These are phyloP conservation scores for Lasioglossum calceatum DNA, from an alignment of 2,888 invertebrate genomes.

Conservation along the genomic window DNA sequence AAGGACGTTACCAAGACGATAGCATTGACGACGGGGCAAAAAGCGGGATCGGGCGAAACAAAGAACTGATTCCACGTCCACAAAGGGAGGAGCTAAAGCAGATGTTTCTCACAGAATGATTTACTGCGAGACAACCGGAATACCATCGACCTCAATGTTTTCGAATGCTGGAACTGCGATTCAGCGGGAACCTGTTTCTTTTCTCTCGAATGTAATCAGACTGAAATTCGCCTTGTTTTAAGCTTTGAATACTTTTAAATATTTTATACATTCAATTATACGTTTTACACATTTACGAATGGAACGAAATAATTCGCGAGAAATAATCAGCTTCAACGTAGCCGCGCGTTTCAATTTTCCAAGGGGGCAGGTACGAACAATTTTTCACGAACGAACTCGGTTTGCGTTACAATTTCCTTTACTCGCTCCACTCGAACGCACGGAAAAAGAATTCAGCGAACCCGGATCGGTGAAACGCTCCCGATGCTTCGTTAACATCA, in stretches of 20 bases:
- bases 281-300: no score
- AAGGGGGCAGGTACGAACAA: conserved; percentile 1
- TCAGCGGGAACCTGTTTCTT: background rate
- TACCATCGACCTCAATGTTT: background rate
- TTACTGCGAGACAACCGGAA: background rate
- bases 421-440: conserved; percentile 25
- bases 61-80: conserved; percentile 26
- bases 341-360: background rate
- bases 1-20: conserved; percentile 12
- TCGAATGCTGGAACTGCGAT: background rate
- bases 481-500: conserved; percentile 54
- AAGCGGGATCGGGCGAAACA: conserved; percentile 14
- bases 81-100: conserved; percentile 9
- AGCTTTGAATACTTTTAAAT: no score
- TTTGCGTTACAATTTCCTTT: conserved; percentile 43
- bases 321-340: background rate
- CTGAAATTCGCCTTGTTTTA: background rate
- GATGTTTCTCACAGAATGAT: conserved; percentile 12
- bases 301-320: background rate
- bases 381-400: background rate
- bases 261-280: no score
- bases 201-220: background rate
- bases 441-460: conserved; percentile 22
- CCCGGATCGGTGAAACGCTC: conserved; percentile 40
- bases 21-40: conserved; percentile 5